Base-by-base conservation (phyloP, 2,888 invertebrate genomes). In the Rhagophthalmus giganteus region DNA sequence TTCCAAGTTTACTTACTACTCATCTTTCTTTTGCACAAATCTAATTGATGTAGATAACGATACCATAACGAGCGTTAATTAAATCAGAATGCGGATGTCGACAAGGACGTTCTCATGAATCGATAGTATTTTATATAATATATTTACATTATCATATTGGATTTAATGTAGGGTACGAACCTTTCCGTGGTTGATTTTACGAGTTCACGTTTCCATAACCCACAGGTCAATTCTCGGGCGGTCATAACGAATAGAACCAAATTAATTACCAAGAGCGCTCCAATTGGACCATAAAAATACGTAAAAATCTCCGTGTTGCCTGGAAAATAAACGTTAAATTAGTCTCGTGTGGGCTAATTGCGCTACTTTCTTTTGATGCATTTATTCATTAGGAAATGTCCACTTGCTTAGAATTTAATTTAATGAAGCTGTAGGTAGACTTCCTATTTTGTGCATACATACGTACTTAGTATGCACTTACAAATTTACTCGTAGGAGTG, bases 251-350 rank as follows among this genome's bases (percentile, higher is more conserved):
- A 92, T 52, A 93, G 82, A 48, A 87, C 78, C 53, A 91, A 79
- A 74, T 92, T 92, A 58, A 90, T 81, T 61, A 85, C 80, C 59
- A 92, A 78, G 57, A 92, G 79, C 55, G 87, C 79, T 47, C 90
- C 91, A 58, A 93, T 84, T 5, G 92, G 92, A 4, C 88, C 90
- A 72, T 84, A 90, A 78, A 92, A 92, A 76, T 89, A 92, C 3
- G 88, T 86, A 59, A 92, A 80, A 54, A 90, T 86, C 73, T 91
- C 90, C 75, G 84, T 79, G 74, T 87, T 86, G 62, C 82, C 85
- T 84, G 76, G 5, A 76, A 78, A 49, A 40, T 57, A 52, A 44
- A 50, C n/a, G n/a, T n/a, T n/a, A n/a, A n/a, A n/a, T n/a, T n/a
- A n/a, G n/a, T n/a, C n/a, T n/a, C n/a, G n/a, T n/a, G n/a, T n/a